Evolutionary conservation across 2,797 vertebrate genomes (phyloP).

Genomic region (Capromys pilorides): DNA sequence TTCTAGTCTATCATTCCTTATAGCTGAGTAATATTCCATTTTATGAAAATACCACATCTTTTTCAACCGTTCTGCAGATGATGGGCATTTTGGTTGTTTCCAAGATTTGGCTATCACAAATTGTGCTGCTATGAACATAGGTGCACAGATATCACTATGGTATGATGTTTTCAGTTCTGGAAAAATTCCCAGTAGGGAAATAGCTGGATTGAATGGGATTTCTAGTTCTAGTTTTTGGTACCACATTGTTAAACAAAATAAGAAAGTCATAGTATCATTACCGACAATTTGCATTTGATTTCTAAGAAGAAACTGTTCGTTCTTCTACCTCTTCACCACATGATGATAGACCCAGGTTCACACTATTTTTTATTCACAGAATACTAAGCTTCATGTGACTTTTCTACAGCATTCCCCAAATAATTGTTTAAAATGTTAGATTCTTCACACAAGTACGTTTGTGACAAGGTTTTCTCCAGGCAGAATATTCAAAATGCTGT

Average conservation of each 20-base stretch:
- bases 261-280: neutral
- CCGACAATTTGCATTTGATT: neutral
- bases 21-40: no score
- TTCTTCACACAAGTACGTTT: neutral
- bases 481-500: constrained; percentile 7
- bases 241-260: constrained; percentile 8
- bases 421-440: neutral
- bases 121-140: no score
- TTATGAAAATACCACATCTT: no score
- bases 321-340: neutral
- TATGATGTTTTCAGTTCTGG: no score
- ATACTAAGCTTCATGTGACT: neutral
- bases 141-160: no score
- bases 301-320: neutral
- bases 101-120: no score
- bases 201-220: no score
- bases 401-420: constrained; percentile 35
- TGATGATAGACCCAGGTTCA: neutral
- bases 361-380: neutral
- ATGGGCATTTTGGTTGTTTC: no score
- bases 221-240: no score
- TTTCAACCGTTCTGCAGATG: no score
- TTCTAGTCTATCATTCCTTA: no score
- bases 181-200: no score
- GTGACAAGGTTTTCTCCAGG: neutral